These are phyloP conservation scores for Cerastis leucographa DNA, from an alignment of 2,888 invertebrate species.

Conservation along the genomic window DNA sequence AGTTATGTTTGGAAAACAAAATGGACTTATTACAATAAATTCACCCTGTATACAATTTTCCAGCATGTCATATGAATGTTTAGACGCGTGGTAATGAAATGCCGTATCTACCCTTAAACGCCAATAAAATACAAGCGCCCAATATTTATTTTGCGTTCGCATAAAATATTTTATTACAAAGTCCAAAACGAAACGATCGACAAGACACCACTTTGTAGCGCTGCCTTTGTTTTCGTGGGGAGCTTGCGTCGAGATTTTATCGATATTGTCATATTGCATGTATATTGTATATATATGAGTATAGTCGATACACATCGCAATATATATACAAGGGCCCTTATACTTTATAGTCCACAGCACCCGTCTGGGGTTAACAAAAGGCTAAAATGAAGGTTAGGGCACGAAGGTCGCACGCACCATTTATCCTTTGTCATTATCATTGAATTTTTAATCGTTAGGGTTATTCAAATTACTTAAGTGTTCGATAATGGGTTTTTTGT, in stretches of 20 bases:
- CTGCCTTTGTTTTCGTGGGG: constrained; percentile 59
- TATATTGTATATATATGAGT: constrained; percentile 42
- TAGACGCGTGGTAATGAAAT: constrained; percentile 61
- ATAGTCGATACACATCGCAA: constrained; percentile 53
- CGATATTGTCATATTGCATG: constrained; percentile 67
- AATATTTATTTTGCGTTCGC: constrained; percentile 60
- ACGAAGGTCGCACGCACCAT: constrained; percentile 55
- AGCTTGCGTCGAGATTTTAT: constrained; percentile 62
- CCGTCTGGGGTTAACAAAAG: constrained; percentile 59
- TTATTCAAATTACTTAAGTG: constrained; percentile 57
- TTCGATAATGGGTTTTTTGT: constrained; percentile 39
- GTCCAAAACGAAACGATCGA: constrained; percentile 60
- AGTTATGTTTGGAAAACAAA: background rate
- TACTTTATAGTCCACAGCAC: constrained; percentile 48
- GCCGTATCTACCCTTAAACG: constrained; percentile 54
- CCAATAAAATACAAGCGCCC: constrained; percentile 62
- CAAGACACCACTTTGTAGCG: constrained; percentile 61
- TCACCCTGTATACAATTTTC: constrained; percentile 29
- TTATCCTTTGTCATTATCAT: constrained; percentile 54
- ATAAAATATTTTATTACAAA: constrained; percentile 68
- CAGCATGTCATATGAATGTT: constrained; percentile 47
- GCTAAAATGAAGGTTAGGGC: constrained; percentile 55
- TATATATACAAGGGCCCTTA: constrained; percentile 52
- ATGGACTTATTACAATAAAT: background rate
- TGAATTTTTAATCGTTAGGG: constrained; percentile 53